A percentile compares a stretch with the other conserved stretches of the same genome.
Conservation (phyloP, 2,888 invertebrate species). For the Diabrotica balteata region DNA sequence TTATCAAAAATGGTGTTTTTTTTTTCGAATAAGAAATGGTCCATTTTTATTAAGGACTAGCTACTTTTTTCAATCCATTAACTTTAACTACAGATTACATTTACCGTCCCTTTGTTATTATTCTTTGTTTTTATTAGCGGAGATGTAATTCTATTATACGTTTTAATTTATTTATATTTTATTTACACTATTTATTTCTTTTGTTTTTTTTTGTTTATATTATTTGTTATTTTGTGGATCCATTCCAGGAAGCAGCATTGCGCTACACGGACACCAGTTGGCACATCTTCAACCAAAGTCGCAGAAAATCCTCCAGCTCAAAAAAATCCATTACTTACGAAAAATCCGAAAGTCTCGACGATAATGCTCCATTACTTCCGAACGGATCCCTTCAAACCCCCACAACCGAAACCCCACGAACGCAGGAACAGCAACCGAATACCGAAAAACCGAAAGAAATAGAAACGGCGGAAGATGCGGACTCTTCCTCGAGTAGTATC, state of each 20-base stretch:
- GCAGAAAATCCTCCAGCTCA: slow-evolving; percentile 39
- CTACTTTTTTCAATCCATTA: too few species aligned
- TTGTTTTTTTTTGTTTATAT: neutral
- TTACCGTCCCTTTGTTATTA: too few species aligned
- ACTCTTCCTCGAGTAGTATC: slow-evolving; percentile 27
- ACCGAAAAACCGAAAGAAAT: slow-evolving; percentile 15
- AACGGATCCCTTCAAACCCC: slow-evolving; percentile 18
- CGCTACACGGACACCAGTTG: slow-evolving; percentile 78
- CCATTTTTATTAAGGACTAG: too few species aligned
- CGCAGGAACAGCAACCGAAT: slow-evolving; percentile 20
- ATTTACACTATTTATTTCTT: too few species aligned
- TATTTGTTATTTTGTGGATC: slow-evolving; percentile 2
- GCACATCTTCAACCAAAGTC: slow-evolving; percentile 74
- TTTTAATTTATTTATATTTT: slow-evolving; percentile 3
- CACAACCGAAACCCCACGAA: slow-evolving; percentile 15
- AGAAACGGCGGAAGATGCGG: slow-evolving; percentile 22
- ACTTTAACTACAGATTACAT: too few species aligned
- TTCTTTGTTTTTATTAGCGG: too few species aligned
- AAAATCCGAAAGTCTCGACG: slow-evolving; percentile 19
- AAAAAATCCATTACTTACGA: slow-evolving; percentile 19
- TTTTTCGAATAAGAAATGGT: too few species aligned
- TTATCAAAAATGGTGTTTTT: too few species aligned
- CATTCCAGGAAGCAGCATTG: slow-evolving; percentile 68
- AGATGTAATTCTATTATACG: neutral
- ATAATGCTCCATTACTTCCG: slow-evolving; percentile 16